Conservation (phyloP, 1,140 invertebrate genomes). For the Drosophila burlai region DNA sequence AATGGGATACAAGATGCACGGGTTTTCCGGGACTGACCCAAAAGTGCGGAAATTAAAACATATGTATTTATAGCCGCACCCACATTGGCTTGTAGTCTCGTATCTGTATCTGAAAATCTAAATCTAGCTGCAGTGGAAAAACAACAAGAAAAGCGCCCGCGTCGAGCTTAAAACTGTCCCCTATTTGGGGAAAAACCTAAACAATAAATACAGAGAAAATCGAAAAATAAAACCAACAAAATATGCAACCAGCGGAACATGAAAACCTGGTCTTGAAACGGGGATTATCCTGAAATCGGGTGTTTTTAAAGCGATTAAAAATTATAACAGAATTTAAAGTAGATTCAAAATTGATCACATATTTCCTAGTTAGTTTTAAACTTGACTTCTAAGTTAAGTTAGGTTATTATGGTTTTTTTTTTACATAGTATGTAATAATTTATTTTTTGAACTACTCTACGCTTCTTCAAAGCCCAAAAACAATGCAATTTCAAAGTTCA, state of each 20-base stretch:
- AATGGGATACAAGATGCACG: conserved; percentile 6
- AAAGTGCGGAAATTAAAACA: conserved; percentile 84
- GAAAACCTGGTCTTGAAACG: conserved; percentile 48
- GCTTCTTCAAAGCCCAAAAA: not conserved
- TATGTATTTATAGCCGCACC: conserved; percentile 78
- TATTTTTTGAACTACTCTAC: not conserved
- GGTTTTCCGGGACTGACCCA: conserved; percentile 67
- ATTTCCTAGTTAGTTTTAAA: not conserved
- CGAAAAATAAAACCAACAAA: conserved; percentile 23
- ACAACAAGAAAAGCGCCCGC: conserved; percentile 36
- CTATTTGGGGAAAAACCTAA: conserved; percentile 43
- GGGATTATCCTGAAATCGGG: not conserved
- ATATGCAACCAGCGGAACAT: conserved; percentile 35
- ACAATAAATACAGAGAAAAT: conserved; percentile 43
- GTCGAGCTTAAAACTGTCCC: conserved; percentile 67
- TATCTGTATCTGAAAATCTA: conserved; percentile 37
- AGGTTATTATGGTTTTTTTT: too few species aligned
- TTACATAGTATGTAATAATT: not conserved
- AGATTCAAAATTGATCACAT: too few species aligned
- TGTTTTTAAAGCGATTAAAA: not conserved
- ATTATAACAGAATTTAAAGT: not conserved
- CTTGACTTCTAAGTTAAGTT: not conserved
- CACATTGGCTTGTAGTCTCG: conserved; percentile 50
- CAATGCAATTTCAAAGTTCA: conserved; percentile 6
- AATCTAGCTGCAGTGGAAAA: conserved; percentile 34